A percentile compares a stretch with the other conserved stretches of the same genome.
Evolutionary conservation across 2,888 invertebrate genomes (phyloP).

Genomic region (Tyria jacobaeae): DNA sequence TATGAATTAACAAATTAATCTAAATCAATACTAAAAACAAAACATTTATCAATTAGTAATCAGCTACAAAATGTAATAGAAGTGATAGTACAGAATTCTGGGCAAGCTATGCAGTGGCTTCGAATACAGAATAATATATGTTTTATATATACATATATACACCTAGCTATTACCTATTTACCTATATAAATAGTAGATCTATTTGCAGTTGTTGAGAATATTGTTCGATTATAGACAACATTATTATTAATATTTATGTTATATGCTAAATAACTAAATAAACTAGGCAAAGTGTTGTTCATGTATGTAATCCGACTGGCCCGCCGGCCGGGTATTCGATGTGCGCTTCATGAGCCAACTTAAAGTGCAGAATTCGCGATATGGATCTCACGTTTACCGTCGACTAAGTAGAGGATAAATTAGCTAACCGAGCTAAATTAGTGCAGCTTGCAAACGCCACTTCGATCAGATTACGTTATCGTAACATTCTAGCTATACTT

Average conservation of each 20-base stretch:
- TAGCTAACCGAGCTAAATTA: constrained; percentile 80
- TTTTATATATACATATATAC: no score
- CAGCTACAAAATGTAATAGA: no score
- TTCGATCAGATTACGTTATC: constrained; percentile 43
- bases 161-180: no score
- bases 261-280: constrained; percentile 45
- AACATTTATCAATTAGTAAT: no score
- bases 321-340: constrained; percentile 75
- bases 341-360: constrained; percentile 69
- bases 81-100: no score
- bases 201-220: constrained; percentile 18
- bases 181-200: no score
- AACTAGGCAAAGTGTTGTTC: constrained; percentile 51
- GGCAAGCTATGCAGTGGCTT: no score
- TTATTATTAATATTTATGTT: constrained; percentile 51
- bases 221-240: no score
- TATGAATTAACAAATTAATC: no score
- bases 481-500: not conserved
- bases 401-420: constrained; percentile 83
- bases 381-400: constrained; percentile 83
- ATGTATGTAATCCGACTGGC: constrained; percentile 57
- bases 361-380: constrained; percentile 75
- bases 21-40: no score
- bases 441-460: constrained; percentile 60
- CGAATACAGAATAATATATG: no score